Conservation (phyloP, 2,113 vertebrate species). For the Oenanthe melanoleuca region DNA sequence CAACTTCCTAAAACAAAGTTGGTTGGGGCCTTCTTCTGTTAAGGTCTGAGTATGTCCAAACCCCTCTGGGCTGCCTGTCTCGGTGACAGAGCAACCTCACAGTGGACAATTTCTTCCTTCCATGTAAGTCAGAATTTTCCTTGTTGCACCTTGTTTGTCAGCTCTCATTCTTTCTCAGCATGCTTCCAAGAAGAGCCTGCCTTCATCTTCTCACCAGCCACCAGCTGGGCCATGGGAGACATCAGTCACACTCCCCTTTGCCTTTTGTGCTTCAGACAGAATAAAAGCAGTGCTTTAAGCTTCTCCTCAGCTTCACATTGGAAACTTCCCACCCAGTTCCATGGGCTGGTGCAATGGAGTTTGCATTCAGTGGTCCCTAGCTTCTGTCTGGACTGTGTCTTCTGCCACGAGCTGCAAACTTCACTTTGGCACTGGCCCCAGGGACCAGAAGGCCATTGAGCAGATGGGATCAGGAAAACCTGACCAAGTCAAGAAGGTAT, state of each 20-base stretch:
- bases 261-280: background rate
- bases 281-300: background rate
- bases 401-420: background rate
- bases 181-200: background rate
- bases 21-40: background rate
- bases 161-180: background rate
- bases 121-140: background rate
- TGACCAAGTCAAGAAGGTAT: background rate
- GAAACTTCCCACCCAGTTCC: background rate
- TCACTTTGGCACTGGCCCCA: background rate
- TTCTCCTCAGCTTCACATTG: background rate
- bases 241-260: background rate
- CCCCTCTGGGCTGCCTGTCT: background rate
- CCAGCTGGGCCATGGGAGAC: background rate
- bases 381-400: background rate
- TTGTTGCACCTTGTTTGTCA: background rate
- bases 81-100: background rate
- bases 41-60: background rate
- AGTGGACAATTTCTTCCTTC: background rate
- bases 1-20: background rate
- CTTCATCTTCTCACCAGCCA: background rate
- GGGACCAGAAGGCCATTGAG: background rate
- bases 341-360: background rate
- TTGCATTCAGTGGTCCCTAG: background rate
- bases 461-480: background rate